phyloP scores from a whole-genome alignment of 2,888 invertebrate species.

The Erannis defoliaria region DNA sequence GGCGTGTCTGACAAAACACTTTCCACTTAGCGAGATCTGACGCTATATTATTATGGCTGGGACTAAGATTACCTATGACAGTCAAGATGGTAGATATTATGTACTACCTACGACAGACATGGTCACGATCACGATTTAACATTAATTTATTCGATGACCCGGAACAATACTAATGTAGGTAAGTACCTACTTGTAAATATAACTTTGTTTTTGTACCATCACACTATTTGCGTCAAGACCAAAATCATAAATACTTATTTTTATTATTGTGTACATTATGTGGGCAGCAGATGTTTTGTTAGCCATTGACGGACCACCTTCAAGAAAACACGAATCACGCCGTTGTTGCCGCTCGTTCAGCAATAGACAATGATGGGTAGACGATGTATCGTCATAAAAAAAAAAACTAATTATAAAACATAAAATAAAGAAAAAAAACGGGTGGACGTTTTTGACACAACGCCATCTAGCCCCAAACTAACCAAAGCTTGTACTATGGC shows the following conservation, averaged over 20 bases:
- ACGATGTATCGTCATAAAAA: too few species aligned
- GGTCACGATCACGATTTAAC: constrained; percentile 18
- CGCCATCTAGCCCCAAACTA: too few species aligned
- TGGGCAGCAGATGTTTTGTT: too few species aligned
- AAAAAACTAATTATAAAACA: too few species aligned
- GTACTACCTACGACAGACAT: background rate
- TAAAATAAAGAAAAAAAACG: too few species aligned
- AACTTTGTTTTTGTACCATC: constrained; percentile 7
- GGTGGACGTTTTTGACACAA: too few species aligned
- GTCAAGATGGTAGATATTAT: background rate
- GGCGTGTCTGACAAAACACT: background rate
- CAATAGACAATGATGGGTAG: too few species aligned
- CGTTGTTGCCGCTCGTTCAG: too few species aligned
- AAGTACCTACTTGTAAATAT: constrained; percentile 13
- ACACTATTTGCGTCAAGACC: background rate
- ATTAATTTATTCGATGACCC: constrained; percentile 22
- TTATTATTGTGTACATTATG: background rate
- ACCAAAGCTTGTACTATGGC: too few species aligned
- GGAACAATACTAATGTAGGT: constrained; percentile 21
- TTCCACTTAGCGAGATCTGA: background rate
- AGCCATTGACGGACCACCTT: too few species aligned
- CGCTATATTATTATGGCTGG: background rate
- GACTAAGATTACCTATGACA: constrained; percentile 7
- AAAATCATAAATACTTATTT: background rate
- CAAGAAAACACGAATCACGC: too few species aligned